A percentile compares a stretch with the other conserved stretches of the same genome.
phyloP scores from a whole-genome alignment of 2,888 invertebrate genomes.

The Chymomyza procnemis region DNA sequence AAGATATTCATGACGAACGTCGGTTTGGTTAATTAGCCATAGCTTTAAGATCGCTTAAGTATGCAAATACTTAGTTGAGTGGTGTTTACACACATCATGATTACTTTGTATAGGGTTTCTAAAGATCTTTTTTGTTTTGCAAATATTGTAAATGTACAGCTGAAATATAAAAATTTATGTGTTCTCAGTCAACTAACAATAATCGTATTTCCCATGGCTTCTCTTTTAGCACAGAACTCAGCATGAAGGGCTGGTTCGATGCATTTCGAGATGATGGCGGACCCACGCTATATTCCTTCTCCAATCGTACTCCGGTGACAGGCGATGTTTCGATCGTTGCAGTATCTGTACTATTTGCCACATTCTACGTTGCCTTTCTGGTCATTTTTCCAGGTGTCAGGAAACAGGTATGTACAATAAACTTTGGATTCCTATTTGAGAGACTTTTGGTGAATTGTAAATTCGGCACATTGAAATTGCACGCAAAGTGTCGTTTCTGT shows the following conservation, averaged over 20 bases:
- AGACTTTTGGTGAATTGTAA: neutral
- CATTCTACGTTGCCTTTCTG: constrained; percentile 95
- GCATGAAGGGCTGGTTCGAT: constrained; percentile 97
- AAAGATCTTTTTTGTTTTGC: constrained; percentile 18
- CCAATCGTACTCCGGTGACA: constrained; percentile 96
- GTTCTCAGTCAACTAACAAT: neutral
- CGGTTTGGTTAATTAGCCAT: neutral
- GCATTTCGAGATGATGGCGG: constrained; percentile 98
- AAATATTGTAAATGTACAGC: neutral
- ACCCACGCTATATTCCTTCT: constrained; percentile 96
- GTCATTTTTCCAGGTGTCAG: constrained; percentile 97
- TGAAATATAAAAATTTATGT: neutral
- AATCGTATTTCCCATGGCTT: neutral
- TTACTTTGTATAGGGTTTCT: no score
- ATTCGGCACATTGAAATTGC: no score
- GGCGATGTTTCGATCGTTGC: constrained; percentile 94
- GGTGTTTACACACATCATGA: no score
- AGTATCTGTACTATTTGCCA: constrained; percentile 91
- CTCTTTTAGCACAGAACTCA: constrained; percentile 53
- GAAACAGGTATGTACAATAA: constrained; percentile 85
- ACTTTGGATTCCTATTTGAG: no score
- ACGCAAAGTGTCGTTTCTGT: no score
- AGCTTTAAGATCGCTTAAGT: constrained; percentile 26
- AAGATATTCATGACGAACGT: constrained; percentile 4
- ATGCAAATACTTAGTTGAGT: constrained; percentile 43